phyloP scores from a whole-genome alignment of 23 tunicate species.

The Oikopleura dioica region DNA sequence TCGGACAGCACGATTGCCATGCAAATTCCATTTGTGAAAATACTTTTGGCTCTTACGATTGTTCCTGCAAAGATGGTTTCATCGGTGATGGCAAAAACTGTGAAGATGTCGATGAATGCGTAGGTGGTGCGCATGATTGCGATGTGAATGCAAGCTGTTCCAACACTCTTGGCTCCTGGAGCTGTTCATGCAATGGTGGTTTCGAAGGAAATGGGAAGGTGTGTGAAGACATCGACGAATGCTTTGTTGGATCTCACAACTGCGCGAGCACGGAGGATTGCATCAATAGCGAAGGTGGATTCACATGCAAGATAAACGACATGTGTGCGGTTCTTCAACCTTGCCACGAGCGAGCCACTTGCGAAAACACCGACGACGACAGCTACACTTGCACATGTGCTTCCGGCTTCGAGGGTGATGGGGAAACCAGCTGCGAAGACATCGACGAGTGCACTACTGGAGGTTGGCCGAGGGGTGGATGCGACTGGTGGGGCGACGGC shows the following conservation, averaged over 20 bases:
- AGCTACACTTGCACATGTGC: too few relatives aligned
- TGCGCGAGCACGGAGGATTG: slow-evolving; percentile 1
- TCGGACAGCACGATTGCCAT: neutral
- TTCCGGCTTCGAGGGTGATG: too few relatives aligned
- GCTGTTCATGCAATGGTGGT: slow-evolving; percentile 25
- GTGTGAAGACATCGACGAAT: slow-evolving; percentile 19
- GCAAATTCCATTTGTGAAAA: neutral
- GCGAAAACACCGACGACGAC: too few relatives aligned
- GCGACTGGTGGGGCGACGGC: slow-evolving; percentile 16
- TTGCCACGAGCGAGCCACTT: too few relatives aligned
- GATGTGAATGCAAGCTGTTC: slow-evolving; percentile 20
- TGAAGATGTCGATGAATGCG: slow-evolving; percentile 19
- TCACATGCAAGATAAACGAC: too few relatives aligned
- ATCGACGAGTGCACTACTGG: too few relatives aligned
- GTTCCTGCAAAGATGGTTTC: neutral
- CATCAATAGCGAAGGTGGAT: slow-evolving; percentile 5
- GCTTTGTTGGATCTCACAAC: neutral
- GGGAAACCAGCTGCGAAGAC: too few relatives aligned
- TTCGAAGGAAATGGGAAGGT: slow-evolving; percentile 15
- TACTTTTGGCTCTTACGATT: neutral
- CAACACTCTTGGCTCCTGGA: slow-evolving; percentile 20
- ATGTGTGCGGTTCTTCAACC: too few relatives aligned
- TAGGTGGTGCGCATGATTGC: slow-evolving; percentile 10
- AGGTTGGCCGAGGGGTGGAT: too few relatives aligned
- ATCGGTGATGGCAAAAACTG: slow-evolving; percentile 12